phyloP scores from a whole-genome alignment of 2,797 vertebrate species.

The Cuniculus paca region DNA sequence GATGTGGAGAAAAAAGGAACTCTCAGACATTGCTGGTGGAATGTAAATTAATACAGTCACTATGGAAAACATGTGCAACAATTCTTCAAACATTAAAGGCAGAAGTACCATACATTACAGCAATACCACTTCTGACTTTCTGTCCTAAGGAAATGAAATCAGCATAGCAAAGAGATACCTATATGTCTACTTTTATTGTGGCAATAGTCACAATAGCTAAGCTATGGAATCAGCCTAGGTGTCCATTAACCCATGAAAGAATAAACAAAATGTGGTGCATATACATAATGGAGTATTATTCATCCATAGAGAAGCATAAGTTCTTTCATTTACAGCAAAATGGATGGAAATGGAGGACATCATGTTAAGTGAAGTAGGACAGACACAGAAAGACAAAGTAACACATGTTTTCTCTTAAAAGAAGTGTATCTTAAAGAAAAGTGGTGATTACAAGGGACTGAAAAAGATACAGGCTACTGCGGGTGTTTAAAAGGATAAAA shows the following conservation, averaged over 20 bases:
- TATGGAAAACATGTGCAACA: not conserved
- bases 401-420: not conserved
- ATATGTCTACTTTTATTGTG: not conserved
- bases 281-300: not conserved
- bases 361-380: not conserved
- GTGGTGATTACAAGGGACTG: not conserved
- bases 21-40: not conserved
- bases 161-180: not conserved
- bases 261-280: not conserved
- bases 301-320: not conserved
- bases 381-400: not conserved
- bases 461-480: not conserved
- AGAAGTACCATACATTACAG: not conserved
- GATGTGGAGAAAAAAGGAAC: not conserved
- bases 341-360: not conserved
- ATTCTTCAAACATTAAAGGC: not conserved
- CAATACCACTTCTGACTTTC: not conserved
- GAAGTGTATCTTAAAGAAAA: not conserved
- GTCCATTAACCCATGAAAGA: not conserved
- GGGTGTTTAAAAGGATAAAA: not conserved
- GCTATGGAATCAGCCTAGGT: not conserved
- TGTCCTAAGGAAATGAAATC: not conserved
- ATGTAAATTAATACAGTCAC: not conserved
- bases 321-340: not conserved
- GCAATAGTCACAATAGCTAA: not conserved